These are phyloP conservation scores for Bombus superbus DNA, from an alignment of 1,140 invertebrate genomes.

Conservation along the genomic window DNA sequence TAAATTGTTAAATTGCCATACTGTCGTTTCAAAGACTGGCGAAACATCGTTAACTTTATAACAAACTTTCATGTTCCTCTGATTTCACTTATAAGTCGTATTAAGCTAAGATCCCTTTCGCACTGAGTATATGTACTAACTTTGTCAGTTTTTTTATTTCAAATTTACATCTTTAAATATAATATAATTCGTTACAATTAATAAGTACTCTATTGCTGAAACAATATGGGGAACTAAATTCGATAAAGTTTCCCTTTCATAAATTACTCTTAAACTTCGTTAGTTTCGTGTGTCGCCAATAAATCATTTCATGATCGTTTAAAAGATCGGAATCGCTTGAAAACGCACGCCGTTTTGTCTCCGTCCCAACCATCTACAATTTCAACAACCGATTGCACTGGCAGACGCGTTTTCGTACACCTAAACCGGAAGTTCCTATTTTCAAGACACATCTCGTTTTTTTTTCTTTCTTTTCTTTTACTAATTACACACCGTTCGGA, in stretches of 20 bases:
- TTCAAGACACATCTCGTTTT: not conserved
- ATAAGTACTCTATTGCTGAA: not conserved
- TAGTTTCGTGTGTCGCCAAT: not conserved
- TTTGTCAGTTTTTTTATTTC: not conserved
- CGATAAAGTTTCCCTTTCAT: not conserved
- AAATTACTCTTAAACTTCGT: not conserved
- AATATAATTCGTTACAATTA: not conserved
- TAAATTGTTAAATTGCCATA: not conserved
- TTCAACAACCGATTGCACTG: not conserved
- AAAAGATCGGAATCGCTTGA: not conserved
- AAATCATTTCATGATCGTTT: not conserved
- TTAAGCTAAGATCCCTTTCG: not conserved
- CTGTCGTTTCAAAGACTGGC: not conserved
- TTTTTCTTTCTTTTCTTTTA: not conserved
- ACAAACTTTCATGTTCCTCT: not conserved
- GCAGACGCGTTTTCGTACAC: constrained; percentile 33
- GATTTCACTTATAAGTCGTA: constrained; percentile 11
- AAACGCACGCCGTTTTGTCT: not conserved
- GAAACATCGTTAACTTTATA: not conserved
- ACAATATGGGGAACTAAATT: not conserved
- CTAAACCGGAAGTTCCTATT: constrained; percentile 13
- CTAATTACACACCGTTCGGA: constrained; percentile 34
- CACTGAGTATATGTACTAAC: not conserved
- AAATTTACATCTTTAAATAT: not conserved
- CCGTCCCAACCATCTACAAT: not conserved